Conservation (phyloP, 2,113 vertebrate species). For the Indicator indicator region DNA sequence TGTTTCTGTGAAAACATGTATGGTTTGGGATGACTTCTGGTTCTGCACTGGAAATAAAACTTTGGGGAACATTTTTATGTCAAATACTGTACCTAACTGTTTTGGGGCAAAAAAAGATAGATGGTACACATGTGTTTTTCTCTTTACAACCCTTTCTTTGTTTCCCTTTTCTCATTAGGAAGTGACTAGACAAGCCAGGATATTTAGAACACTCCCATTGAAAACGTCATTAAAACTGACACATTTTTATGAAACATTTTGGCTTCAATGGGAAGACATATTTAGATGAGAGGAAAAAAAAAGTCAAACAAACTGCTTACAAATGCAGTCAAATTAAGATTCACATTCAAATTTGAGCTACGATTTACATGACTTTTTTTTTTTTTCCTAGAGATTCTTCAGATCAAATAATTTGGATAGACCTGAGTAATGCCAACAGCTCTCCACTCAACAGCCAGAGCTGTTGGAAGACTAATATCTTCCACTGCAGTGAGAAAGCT, state of each 20-base stretch:
- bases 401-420: not conserved
- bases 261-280: slow-evolving; percentile 38
- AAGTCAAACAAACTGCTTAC: not conserved
- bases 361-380: not conserved
- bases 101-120: not conserved
- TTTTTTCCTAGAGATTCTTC: not conserved
- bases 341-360: not conserved
- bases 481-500: not conserved
- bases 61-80: not conserved
- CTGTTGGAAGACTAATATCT: not conserved
- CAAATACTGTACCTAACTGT: not conserved
- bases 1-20: not conserved
- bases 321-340: slow-evolving; percentile 4
- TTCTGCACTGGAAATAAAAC: not conserved
- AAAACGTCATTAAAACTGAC: slow-evolving; percentile 55
- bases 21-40: slow-evolving; percentile 2
- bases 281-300: slow-evolving; percentile 42
- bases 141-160: slow-evolving; percentile 25
- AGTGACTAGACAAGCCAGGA: slow-evolving; percentile 49
- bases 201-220: slow-evolving; percentile 41
- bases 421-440: not conserved
- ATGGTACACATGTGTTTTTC: not conserved
- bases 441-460: not conserved
- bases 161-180: slow-evolving; percentile 32
- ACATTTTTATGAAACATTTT: slow-evolving; percentile 48